These are phyloP conservation scores for Branchinecta sandiegonensis DNA, from an alignment of 2,888 invertebrate genomes.

Conservation along the genomic window DNA sequence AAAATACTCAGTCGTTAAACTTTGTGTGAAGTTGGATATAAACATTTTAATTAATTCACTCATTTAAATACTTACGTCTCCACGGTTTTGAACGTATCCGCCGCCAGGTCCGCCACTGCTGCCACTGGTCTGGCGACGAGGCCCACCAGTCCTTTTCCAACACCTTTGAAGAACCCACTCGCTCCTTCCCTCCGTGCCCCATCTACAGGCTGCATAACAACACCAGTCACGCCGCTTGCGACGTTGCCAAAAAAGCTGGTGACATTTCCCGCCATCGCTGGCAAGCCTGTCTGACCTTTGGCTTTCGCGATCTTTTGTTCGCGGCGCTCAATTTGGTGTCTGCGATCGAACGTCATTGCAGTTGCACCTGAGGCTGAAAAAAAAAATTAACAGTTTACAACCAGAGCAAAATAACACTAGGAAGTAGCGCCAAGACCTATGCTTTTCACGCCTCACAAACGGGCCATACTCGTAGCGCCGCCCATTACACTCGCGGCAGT, in stretches of 20 bases:
- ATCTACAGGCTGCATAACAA: constrained; percentile 44
- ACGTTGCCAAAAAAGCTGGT: constrained; percentile 46
- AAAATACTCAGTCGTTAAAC: too few species aligned
- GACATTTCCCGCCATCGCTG: constrained; percentile 36
- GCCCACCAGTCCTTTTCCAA: constrained; percentile 51
- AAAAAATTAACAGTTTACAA: neutral
- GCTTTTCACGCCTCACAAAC: too few species aligned
- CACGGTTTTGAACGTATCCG: constrained; percentile 51
- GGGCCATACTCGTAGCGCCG: too few species aligned
- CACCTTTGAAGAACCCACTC: constrained; percentile 41
- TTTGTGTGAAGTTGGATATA: too few species aligned
- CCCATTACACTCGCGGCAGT: too few species aligned
- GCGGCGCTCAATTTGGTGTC: constrained; percentile 1
- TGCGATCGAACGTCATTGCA: constrained; percentile 9
- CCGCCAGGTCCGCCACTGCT: constrained; percentile 45
- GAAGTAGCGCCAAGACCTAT: constrained; percentile 29
- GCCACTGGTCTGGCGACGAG: constrained; percentile 45
- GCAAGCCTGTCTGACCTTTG: constrained; percentile 29
- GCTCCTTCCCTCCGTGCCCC: constrained; percentile 1
- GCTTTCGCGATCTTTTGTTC: neutral
- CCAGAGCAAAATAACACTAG: constrained; percentile 28
- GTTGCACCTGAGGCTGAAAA: neutral
- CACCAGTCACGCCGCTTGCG: constrained; percentile 49
- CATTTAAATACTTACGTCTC: constrained; percentile 36
- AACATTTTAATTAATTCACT: too few species aligned